Evolutionary conservation across 2,113 vertebrate genomes (phyloP), one percentile per base, ranked within the genome.

Genomic region (Lethenteron reissneri): DNA sequence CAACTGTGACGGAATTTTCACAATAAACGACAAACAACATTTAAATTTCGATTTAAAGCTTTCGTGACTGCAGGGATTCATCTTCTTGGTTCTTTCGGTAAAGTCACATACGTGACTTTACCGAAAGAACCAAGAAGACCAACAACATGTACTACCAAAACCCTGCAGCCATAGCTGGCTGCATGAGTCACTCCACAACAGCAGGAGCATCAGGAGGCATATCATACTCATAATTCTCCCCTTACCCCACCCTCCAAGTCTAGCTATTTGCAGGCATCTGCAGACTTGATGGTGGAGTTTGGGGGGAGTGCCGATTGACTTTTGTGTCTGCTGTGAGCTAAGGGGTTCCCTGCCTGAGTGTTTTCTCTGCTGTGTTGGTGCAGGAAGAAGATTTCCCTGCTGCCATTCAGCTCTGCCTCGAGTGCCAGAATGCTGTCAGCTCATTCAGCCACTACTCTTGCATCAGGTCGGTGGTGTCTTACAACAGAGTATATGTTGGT

Each of bases 371-470:
- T 74, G 74, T 73, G 58, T 78, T 68, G 72, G 21, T 75, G 71
- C 78, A 99, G 94, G 92, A 97, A 77, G 92, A 99, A 80, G 92
- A 99, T 79, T 99, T 95, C 75, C 90, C 94, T 72, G 94, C 90
- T 77, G 94, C 94, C 71, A 99, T 99, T 79, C 94, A 99, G 77
- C 81, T 99, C 62, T 99, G 94, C 73, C 80, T 96, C 78, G 94
- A 97, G 78, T 97, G 92, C 75, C 94, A 99, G 78, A 90, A 96
- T 77, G 94, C 92, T 57, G 92, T 92, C 77, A 99, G 92, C 80
- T 97, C 94, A 72, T 99, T 99, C 79, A 96, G 89, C 80, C 94
- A 99, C 83, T 99, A 99, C 79, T 96, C 90, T 79, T 99, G 94
- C 76, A 99, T 97, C 80, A 99, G 92, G 92, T 97, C 56, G 15